Conservation (phyloP, 2,113 vertebrate species). For the Epinephelus moara region DNA sequence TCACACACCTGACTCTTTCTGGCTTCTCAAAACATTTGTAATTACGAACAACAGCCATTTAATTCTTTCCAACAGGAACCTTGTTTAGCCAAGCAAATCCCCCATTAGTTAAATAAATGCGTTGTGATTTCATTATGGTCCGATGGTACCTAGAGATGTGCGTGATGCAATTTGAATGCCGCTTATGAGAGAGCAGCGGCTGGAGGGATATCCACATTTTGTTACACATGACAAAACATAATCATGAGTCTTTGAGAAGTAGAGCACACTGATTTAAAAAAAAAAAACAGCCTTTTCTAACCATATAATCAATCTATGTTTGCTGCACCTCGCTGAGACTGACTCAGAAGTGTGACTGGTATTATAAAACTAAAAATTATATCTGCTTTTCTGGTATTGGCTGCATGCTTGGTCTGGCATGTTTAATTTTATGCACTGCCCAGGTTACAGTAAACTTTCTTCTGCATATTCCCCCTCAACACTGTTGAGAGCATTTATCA, state of each 20-base stretch:
- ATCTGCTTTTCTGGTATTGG: not conserved
- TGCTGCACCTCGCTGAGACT: not conserved
- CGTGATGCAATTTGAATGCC: not conserved
- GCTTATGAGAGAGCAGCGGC: slow-evolving; percentile 5
- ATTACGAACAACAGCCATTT: slow-evolving; percentile 14
- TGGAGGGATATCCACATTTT: slow-evolving; percentile 21
- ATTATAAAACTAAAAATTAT: not conserved
- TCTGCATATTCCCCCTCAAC: no score
- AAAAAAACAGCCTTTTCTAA: not conserved
- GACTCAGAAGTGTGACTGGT: slow-evolving; percentile 3
- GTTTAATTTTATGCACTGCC: not conserved
- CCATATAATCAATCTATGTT: not conserved
- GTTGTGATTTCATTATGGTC: slow-evolving; percentile 18
- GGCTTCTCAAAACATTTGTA: slow-evolving; percentile 23
- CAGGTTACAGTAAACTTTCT: not conserved
- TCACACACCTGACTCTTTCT: slow-evolving; percentile 51
- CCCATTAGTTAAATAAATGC: slow-evolving; percentile 24
- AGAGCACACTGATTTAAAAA: not conserved
- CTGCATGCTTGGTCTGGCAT: slow-evolving; percentile 3
- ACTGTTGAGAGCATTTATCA: no score
- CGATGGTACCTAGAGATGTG: not conserved
- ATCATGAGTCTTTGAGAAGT: slow-evolving; percentile 13
- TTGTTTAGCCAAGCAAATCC: slow-evolving; percentile 37
- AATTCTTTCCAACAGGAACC: slow-evolving; percentile 8
- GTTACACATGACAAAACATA: slow-evolving; percentile 28